Percentiles rank a stretch among this genome's conserved stretches.
Evolutionary conservation across 1,140 invertebrate species (phyloP).

Genomic region (Lysiphlebus fabarum): DNA sequence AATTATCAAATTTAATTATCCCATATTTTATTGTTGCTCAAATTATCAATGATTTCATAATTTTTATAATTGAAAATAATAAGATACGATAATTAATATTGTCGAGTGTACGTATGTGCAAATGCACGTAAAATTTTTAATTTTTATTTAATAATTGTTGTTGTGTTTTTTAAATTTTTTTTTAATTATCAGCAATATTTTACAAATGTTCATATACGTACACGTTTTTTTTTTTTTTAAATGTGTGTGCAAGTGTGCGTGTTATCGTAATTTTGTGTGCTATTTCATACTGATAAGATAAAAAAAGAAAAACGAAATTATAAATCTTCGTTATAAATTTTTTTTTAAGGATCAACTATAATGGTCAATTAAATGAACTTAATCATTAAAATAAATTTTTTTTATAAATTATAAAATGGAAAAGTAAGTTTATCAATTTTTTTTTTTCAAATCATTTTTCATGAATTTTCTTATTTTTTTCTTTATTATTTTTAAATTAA

Average conservation of each 20-base stretch:
- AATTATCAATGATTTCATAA: slow-evolving; percentile 27
- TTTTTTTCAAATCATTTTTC: no score
- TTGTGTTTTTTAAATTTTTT: slow-evolving; percentile 17
- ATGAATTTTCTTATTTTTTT: no score
- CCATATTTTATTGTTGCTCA: slow-evolving; percentile 47
- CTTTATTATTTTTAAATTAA: no score
- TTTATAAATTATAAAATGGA: no score
- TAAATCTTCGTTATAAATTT: background rate
- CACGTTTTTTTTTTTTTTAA: no score
- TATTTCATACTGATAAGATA: slow-evolving; percentile 16
- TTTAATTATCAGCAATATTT: slow-evolving; percentile 16
- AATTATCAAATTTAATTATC: no score
- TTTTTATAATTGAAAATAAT: slow-evolving; percentile 20
- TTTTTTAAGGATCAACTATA: no score
- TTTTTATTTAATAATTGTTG: background rate
- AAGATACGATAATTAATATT: slow-evolving; percentile 11
- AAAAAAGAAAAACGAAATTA: slow-evolving; percentile 4
- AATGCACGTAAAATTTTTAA: background rate
- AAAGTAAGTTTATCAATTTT: no score
- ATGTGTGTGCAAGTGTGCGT: slow-evolving; percentile 33
- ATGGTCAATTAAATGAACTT: no score
- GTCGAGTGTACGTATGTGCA: slow-evolving; percentile 29
- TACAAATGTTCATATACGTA: slow-evolving; percentile 23
- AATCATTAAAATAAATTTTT: no score
- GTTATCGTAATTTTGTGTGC: slow-evolving; percentile 29